Evolutionary conservation across 2,888 invertebrate species (phyloP).

Genomic region (Cerceris ruficornis): DNA sequence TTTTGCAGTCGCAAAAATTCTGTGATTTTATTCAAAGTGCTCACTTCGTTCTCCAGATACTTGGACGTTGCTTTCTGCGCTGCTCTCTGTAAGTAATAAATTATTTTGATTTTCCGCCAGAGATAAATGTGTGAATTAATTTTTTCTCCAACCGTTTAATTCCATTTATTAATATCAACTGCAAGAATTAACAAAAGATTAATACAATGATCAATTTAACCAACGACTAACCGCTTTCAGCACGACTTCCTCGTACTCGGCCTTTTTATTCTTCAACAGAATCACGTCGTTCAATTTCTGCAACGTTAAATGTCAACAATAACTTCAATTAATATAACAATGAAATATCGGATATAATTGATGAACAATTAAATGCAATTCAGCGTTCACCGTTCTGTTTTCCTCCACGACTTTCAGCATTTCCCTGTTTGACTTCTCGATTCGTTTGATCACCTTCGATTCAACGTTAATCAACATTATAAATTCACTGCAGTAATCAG

Average conservation of each 20-base stretch:
- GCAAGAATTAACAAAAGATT: slow-evolving; percentile 17
- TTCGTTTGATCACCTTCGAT: slow-evolving; percentile 70
- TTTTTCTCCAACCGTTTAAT: no score
- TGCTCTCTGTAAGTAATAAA: slow-evolving; percentile 67
- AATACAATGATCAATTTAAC: not conserved
- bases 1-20: not conserved
- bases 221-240: slow-evolving; percentile 73
- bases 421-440: slow-evolving; percentile 73
- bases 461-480: not conserved
- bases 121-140: no score
- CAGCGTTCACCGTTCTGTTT: slow-evolving; percentile 68
- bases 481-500: not conserved
- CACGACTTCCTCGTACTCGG: slow-evolving; percentile 75
- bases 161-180: no score
- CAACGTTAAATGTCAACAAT: slow-evolving; percentile 14
- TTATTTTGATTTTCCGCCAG: not conserved
- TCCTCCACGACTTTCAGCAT: slow-evolving; percentile 67
- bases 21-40: not conserved
- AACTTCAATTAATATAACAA: not conserved
- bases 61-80: slow-evolving; percentile 69
- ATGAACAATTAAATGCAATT: not conserved
- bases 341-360: not conserved
- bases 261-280: slow-evolving; percentile 72
- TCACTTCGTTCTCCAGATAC: slow-evolving; percentile 74
- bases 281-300: slow-evolving; percentile 74